phyloP scores from a whole-genome alignment of 2,113 vertebrate species.

The Tylochromis polylepis region DNA sequence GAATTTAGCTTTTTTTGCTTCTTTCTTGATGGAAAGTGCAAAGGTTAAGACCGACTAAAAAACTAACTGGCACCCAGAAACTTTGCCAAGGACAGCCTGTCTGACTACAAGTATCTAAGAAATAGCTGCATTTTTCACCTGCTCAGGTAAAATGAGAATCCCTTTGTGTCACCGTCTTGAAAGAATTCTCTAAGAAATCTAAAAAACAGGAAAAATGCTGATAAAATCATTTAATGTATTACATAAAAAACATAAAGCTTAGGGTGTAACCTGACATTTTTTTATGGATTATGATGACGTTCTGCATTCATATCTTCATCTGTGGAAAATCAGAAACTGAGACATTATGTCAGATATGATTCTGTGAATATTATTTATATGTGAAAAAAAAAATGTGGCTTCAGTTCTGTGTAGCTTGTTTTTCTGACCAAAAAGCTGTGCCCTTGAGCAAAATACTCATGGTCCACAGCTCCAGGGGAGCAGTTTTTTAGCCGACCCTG shows the following conservation, averaged over 20 bases:
- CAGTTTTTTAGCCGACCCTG: slow-evolving; percentile 13
- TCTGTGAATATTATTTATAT: not conserved
- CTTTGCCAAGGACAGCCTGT: not conserved
- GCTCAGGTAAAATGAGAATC: not conserved
- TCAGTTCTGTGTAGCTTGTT: not conserved
- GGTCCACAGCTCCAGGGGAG: slow-evolving; percentile 26
- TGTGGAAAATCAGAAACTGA: not conserved
- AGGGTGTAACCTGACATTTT: not conserved
- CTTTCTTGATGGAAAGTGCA: not conserved
- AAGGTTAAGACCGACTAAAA: not conserved
- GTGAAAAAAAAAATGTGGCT: not conserved
- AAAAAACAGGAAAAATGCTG: not conserved
- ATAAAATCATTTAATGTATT: not conserved
- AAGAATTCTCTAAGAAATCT: not conserved
- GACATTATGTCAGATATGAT: not conserved
- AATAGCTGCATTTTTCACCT: not conserved
- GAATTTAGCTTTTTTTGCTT: not conserved
- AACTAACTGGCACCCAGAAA: not conserved
- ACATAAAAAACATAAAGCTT: not conserved
- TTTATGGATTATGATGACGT: not conserved
- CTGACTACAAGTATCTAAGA: not conserved
- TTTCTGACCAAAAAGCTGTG: not conserved
- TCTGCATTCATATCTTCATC: not conserved
- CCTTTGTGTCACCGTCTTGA: not conserved
- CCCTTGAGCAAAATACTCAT: slow-evolving; percentile 16